Evolutionary conservation across 2,113 vertebrate genomes (phyloP).

Genomic region (Pithys albifrons): DNA sequence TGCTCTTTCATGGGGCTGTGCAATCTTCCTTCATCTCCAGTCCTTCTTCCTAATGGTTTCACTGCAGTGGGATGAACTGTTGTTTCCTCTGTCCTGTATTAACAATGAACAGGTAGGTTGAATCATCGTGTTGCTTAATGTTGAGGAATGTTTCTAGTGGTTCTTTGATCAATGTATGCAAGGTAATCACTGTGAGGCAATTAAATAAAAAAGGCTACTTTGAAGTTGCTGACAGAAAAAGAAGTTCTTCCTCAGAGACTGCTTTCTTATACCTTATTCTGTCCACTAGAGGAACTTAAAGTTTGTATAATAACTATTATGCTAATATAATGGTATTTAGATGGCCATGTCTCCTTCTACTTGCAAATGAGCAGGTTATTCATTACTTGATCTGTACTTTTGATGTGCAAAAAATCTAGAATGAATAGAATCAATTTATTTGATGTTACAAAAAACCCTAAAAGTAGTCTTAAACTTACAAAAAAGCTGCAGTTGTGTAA

Average conservation of each 20-base stretch:
- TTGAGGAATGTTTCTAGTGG: not conserved
- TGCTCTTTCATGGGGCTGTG: fast-evolving
- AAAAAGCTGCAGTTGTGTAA: not conserved
- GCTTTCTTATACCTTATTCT: not conserved
- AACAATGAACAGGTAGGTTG: not conserved
- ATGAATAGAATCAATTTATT: not conserved
- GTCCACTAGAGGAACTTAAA: not conserved
- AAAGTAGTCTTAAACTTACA: not conserved
- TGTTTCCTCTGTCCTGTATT: not conserved
- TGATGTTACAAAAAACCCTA: not conserved
- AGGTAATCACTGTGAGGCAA: not conserved
- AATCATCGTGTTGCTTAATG: not conserved
- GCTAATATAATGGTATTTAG: not conserved
- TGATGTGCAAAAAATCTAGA: not conserved
- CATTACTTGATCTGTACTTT: not conserved
- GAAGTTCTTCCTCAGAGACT: not conserved
- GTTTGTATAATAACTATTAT: not conserved
- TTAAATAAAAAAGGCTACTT: not conserved
- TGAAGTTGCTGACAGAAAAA: not conserved
- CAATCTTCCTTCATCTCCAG: not conserved
- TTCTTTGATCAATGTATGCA: not conserved
- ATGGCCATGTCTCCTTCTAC: not conserved
- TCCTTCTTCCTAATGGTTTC: not conserved
- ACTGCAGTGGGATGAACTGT: not conserved
- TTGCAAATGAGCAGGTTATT: not conserved